These are phyloP conservation scores for Paracanthobrama guichenoti DNA, from an alignment of 2,113 vertebrate species.

Conservation along the genomic window DNA sequence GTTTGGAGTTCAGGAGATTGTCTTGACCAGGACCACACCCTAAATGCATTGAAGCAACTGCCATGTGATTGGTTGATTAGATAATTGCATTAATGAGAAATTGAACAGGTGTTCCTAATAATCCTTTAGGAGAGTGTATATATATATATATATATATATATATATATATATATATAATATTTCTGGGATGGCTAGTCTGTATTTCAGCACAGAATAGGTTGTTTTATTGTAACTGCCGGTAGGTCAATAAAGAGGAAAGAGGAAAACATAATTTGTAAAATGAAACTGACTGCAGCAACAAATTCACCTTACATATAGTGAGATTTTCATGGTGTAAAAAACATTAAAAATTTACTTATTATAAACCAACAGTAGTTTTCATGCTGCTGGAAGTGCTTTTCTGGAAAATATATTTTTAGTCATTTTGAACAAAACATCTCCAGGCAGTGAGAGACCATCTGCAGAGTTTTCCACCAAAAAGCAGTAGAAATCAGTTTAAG, in stretches of 20 bases:
- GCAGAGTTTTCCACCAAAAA: not conserved
- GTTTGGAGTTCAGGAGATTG: too few species aligned
- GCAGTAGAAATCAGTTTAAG: not conserved
- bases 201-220: not conserved
- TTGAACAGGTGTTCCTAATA: too few species aligned
- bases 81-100: too few species aligned
- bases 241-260: not conserved
- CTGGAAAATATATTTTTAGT: not conserved
- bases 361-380: not conserved
- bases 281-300: not conserved
- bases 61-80: too few species aligned
- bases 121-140: too few species aligned
- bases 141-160: too few species aligned
- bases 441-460: not conserved
- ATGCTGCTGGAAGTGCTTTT: not conserved
- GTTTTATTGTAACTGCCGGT: not conserved
- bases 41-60: too few species aligned
- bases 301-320: not conserved
- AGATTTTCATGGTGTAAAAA: not conserved
- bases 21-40: too few species aligned
- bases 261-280: not conserved
- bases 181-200: not conserved
- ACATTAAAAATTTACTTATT: not conserved
- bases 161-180: too few species aligned
- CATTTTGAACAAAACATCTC: constrained; percentile 12